Evolutionary conservation across 2,888 invertebrate species (phyloP).

Genomic region (Eurytoma adleriae): DNA sequence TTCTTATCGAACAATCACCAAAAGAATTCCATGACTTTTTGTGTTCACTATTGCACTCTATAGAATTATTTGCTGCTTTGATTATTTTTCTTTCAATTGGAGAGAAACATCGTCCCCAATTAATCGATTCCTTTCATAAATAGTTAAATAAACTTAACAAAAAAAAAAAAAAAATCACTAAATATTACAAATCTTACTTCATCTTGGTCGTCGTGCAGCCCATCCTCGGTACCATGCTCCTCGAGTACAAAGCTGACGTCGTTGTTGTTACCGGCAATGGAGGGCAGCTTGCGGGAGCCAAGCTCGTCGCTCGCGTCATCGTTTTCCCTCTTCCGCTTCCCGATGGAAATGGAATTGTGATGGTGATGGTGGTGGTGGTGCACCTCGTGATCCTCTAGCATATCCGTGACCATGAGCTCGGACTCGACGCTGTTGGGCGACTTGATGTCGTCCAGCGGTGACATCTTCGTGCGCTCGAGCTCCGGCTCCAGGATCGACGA

Average conservation of each 20-base stretch:
- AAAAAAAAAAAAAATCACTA: no score
- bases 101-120: no score
- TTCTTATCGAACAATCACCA: no score
- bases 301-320: conserved; percentile 64
- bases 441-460: conserved; percentile 72
- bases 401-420: conserved; percentile 73
- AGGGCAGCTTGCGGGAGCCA: conserved; percentile 70
- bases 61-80: no score
- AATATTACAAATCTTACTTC: conserved; percentile 67
- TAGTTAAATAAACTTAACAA: no score
- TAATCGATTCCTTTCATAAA: no score
- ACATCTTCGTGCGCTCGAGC: conserved; percentile 70
- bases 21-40: no score
- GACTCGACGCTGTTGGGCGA: conserved; percentile 72
- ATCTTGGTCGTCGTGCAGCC: conserved; percentile 69
- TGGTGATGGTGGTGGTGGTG: conserved; percentile 58
- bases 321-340: conserved; percentile 70
- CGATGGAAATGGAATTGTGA: conserved; percentile 29
- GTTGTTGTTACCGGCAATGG: conserved; percentile 70
- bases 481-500: conserved; percentile 70
- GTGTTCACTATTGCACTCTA: no score
- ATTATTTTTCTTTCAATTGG: no score
- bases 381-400: conserved; percentile 66
- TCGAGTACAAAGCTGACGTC: conserved; percentile 73
- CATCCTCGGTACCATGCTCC: conserved; percentile 66